Evolutionary conservation across 2,888 invertebrate genomes (phyloP), one percentile per base, ranked within the genome.

Genomic region (Volucella bombylans): DNA sequence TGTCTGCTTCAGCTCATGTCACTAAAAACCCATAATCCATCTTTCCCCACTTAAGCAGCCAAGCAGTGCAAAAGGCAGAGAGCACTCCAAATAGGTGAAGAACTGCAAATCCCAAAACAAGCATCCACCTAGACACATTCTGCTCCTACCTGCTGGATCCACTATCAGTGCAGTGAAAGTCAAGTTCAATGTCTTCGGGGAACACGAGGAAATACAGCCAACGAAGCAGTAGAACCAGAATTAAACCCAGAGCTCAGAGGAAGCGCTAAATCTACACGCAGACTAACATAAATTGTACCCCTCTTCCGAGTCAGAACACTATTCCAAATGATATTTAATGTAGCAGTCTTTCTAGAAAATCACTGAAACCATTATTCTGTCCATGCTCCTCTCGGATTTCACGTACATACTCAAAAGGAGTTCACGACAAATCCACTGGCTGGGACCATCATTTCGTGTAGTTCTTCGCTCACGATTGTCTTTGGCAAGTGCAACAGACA

Each of bases 231-330:
- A 82, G 61, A 77, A 82, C 62, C 67, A 72, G 67, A 73, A 52
- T 31, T 0, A 31, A 31, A 31, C 4, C 6, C 73, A 79, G 18
- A 49, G 71, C 71, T 62, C 62, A 61, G 47, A 81, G 85, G 81
- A 85, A 80, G 80, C 85, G 76, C 80, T 85, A 80, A 80, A 85
- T 85, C 85, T 76, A 62, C 76, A 77, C 72, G 72, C 76, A 80
- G 61, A 55, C 57, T 62, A 52, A 57, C 57, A 72, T 72, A 83
- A 81, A 77, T 85, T 59, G 57, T 41, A 59, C 18, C 52, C 57
- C 39, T 15, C 52, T 47, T 6, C 8, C 31, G n/a, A 12, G 12
- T 18, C 55, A 47, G 69, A 47, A 47, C 55, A 57, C 52, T 31
- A 31, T 52, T 41, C 14, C 67, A 64, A 80, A 77, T 85, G 62